A percentile compares a stretch with the other conserved stretches of the same genome.
Conservation (phyloP, 2,797 vertebrate genomes). For the Ctenopoma multispine region DNA sequence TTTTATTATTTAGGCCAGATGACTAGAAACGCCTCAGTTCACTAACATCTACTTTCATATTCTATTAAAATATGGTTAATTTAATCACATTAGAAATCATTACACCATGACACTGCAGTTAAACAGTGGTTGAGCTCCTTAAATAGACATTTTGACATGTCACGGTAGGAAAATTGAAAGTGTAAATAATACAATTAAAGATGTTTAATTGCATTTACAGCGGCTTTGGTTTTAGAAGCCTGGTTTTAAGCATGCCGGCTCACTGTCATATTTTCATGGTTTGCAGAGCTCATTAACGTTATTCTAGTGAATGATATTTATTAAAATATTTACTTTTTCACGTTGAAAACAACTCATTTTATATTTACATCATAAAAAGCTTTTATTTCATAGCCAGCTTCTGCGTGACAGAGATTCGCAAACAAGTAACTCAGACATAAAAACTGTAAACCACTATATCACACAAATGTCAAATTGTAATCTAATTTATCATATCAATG, state of each 20-base stretch:
- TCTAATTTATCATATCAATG: neutral
- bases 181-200: conserved; percentile 4
- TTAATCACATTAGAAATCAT: conserved; percentile 10
- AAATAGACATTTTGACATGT: neutral
- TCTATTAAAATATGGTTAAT: neutral
- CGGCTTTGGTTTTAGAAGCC: neutral
- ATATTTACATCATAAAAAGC: neutral
- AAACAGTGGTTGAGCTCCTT: conserved; percentile 7
- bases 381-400: neutral
- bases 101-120: conserved; percentile 4
- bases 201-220: neutral
- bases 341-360: neutral
- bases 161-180: neutral
- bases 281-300: neutral
- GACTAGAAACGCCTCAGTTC: neutral
- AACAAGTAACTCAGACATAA: neutral
- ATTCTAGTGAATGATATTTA: neutral
- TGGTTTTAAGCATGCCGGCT: neutral
- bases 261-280: neutral
- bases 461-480: neutral
- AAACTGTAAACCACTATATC: neutral
- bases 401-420: neutral
- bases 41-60: neutral
- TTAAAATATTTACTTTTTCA: neutral
- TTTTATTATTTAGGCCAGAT: conserved; percentile 6